These are phyloP conservation scores for Timandra comae DNA, from an alignment of 2,888 invertebrate species.

Conservation along the genomic window DNA sequence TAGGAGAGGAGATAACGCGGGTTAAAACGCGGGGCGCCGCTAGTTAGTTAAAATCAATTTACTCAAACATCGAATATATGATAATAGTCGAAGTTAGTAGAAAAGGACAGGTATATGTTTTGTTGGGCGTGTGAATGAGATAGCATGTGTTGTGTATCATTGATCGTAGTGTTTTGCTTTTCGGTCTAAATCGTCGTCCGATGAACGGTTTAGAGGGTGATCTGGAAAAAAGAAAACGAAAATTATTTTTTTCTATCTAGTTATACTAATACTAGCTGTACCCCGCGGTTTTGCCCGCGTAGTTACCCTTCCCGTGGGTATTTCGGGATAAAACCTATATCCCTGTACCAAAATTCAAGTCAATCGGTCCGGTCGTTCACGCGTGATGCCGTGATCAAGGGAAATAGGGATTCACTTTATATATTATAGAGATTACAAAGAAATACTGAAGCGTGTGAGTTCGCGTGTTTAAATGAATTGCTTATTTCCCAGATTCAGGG, in stretches of 20 bases:
- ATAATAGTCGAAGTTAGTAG: background rate
- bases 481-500: too few species aligned
- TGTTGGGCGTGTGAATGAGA: background rate
- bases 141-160: slow-evolving; percentile 36
- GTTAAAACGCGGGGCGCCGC: too few species aligned
- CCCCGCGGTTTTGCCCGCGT: too few species aligned
- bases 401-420: too few species aligned
- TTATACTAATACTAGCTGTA: too few species aligned
- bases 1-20: too few species aligned
- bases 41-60: background rate
- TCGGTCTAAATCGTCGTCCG: slow-evolving; percentile 69
- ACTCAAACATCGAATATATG: background rate
- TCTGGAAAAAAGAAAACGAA: slow-evolving; percentile 32
- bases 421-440: too few species aligned
- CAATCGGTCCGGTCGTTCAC: too few species aligned
- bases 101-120: slow-evolving; percentile 1
- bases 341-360: background rate
- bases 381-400: too few species aligned
- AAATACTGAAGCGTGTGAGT: too few species aligned
- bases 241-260: background rate
- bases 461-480: too few species aligned
- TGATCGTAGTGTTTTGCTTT: slow-evolving; percentile 66
- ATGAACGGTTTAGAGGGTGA: slow-evolving; percentile 63
- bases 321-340: background rate
- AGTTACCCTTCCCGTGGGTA: background rate